Percentiles rank a stretch among this genome's conserved stretches.
phyloP scores from a whole-genome alignment of 2,797 vertebrate species.

The Trachurus trachurus region DNA sequence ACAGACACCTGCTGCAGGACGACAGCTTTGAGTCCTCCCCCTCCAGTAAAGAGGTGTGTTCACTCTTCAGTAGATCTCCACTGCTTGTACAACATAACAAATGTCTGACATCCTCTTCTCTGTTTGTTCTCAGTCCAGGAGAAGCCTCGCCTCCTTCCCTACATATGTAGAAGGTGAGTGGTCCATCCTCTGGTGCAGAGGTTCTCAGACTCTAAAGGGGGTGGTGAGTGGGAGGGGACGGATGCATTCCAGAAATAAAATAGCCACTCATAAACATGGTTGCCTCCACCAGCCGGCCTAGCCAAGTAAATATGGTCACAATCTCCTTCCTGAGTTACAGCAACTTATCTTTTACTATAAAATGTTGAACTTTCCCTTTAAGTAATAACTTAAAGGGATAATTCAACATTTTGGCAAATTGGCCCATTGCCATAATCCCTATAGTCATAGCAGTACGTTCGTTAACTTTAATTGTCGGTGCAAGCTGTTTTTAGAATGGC shows the following conservation, averaged over 20 bases:
- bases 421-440: too few species aligned
- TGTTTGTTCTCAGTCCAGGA: slow-evolving; percentile 90
- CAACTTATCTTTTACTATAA: too few species aligned
- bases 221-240: neutral
- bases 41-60: slow-evolving; percentile 89
- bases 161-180: slow-evolving; percentile 98
- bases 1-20: slow-evolving; percentile 87
- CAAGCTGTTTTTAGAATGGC: too few species aligned
- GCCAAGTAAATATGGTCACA: too few species aligned
- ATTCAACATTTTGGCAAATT: too few species aligned
- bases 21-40: slow-evolving; percentile 86
- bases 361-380: too few species aligned
- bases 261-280: too few species aligned
- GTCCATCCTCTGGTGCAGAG: neutral
- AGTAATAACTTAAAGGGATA: too few species aligned
- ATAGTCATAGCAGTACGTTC: too few species aligned
- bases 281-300: too few species aligned
- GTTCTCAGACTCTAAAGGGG: neutral
- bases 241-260: neutral
- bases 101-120: slow-evolving; percentile 17
- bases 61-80: neutral
- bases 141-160: slow-evolving; percentile 95
- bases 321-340: too few species aligned
- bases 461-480: too few species aligned
- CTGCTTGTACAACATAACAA: neutral